These are phyloP conservation scores for Microplitis deprimator DNA, from an alignment of 2,888 invertebrate species.

Conservation along the genomic window DNA sequence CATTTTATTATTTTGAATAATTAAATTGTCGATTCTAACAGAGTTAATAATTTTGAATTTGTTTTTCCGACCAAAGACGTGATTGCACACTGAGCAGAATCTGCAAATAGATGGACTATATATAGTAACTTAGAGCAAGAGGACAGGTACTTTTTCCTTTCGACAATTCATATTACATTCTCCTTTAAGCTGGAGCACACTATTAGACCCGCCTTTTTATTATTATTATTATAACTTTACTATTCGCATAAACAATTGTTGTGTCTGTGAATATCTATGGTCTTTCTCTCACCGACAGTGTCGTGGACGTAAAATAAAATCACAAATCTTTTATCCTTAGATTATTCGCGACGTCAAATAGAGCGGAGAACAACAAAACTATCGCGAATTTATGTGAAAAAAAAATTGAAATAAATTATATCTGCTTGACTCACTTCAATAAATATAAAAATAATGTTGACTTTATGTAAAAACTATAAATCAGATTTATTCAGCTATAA, in stretches of 20 bases:
- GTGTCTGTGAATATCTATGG: conserved; percentile 25
- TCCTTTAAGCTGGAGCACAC: conserved; percentile 56
- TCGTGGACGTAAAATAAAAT: not conserved
- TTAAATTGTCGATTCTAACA: conserved; percentile 26
- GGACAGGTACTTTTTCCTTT: conserved; percentile 66
- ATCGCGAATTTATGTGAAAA: conserved; percentile 65
- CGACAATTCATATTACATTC: conserved; percentile 65
- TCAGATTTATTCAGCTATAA: not conserved
- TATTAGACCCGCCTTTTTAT: conserved; percentile 42
- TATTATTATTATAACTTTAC: conserved; percentile 11
- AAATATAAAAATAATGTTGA: not conserved
- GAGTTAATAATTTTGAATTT: conserved; percentile 46
- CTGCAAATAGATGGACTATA: conserved; percentile 67
- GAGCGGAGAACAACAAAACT: conserved; percentile 70
- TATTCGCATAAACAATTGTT: too few species aligned
- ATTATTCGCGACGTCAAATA: conserved; percentile 63
- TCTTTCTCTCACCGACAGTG: conserved; percentile 43
- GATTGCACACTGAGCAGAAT: conserved; percentile 64
- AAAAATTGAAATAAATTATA: not conserved
- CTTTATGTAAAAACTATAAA: not conserved
- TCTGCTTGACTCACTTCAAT: not conserved
- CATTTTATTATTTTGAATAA: too few species aligned
- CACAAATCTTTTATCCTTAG: not conserved
- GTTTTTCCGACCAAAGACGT: conserved; percentile 50
- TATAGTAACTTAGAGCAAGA: conserved; percentile 61